A percentile compares a stretch with the other conserved stretches of the same genome.
phyloP scores from a whole-genome alignment of 2,113 vertebrate genomes.

The Myanophis thanlyinensis region DNA sequence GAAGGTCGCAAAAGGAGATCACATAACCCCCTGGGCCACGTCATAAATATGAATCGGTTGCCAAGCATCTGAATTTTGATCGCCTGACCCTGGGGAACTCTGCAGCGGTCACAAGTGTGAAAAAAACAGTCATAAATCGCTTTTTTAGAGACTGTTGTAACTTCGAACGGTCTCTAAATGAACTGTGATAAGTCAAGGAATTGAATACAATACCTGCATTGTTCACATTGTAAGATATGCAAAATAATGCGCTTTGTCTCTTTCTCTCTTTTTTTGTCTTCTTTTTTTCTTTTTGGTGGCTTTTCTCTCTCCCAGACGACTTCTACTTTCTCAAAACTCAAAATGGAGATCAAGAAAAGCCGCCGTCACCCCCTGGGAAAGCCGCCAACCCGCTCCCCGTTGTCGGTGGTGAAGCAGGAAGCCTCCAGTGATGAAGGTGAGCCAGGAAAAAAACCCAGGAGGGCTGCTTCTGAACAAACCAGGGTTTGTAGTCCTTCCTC shows the following conservation, averaged over 20 bases:
- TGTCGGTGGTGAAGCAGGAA: conserved; percentile 92
- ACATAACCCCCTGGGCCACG: too few species aligned
- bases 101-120: too few species aligned
- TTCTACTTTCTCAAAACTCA: conserved; percentile 79
- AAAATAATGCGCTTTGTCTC: neutral
- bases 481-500: neutral
- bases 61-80: neutral
- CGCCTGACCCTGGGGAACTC: neutral
- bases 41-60: neutral
- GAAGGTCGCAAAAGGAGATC: neutral
- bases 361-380: conserved; percentile 91
- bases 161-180: neutral
- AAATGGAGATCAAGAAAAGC: conserved; percentile 93
- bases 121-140: neutral
- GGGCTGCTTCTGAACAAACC: neutral
- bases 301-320: conserved; percentile 57
- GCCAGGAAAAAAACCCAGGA: neutral
- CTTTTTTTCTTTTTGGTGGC: too few species aligned
- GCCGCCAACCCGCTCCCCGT: conserved; percentile 85
- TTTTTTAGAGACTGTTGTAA: neutral
- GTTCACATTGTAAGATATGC: too few species aligned
- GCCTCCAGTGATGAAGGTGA: conserved; percentile 85
- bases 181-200: neutral
- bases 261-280: neutral
- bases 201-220: neutral